phyloP scores from a whole-genome alignment of 2,888 invertebrate species.

The Aporophyla lueneburgensis region DNA sequence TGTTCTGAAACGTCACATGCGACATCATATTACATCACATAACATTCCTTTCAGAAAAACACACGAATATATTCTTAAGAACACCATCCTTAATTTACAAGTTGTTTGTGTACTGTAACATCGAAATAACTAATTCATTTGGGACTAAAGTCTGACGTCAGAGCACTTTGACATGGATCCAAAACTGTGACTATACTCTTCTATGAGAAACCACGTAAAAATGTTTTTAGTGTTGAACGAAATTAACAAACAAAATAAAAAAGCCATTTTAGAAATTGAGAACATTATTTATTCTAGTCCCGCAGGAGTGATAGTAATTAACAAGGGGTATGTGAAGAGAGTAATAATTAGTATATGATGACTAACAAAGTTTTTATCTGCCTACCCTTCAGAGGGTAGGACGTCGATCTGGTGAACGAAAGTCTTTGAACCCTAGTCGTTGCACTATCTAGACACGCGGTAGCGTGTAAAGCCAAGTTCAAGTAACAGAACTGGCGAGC shows the following conservation, averaged over 20 bases:
- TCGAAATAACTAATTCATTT: slow-evolving; percentile 56
- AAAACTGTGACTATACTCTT: slow-evolving; percentile 47
- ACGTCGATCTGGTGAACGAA: neutral
- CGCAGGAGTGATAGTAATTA: slow-evolving; percentile 19
- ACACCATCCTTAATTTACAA: slow-evolving; percentile 35
- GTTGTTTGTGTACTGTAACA: slow-evolving; percentile 34
- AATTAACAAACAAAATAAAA: neutral
- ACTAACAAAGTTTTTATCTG: slow-evolving; percentile 40
- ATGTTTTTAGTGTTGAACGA: slow-evolving; percentile 14
- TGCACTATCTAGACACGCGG: too few species aligned
- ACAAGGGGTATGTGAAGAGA: slow-evolving; percentile 28
- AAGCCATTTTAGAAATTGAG: neutral
- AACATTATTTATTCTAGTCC: slow-evolving; percentile 42
- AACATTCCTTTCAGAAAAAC: slow-evolving; percentile 23
- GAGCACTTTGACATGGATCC: slow-evolving; percentile 57
- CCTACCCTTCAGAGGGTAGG: slow-evolving; percentile 11
- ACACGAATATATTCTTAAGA: slow-evolving; percentile 30
- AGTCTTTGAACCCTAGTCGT: slow-evolving; percentile 33
- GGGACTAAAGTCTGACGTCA: slow-evolving; percentile 51
- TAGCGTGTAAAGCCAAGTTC: too few species aligned
- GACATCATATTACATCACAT: slow-evolving; percentile 23
- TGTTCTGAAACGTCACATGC: neutral
- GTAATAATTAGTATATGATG: slow-evolving; percentile 23
- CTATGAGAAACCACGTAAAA: slow-evolving; percentile 15
- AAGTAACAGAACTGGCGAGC: too few species aligned